These are phyloP conservation scores for Tribolium castaneum DNA, from an alignment of 1,140 invertebrate genomes.

Conservation along the genomic window DNA sequence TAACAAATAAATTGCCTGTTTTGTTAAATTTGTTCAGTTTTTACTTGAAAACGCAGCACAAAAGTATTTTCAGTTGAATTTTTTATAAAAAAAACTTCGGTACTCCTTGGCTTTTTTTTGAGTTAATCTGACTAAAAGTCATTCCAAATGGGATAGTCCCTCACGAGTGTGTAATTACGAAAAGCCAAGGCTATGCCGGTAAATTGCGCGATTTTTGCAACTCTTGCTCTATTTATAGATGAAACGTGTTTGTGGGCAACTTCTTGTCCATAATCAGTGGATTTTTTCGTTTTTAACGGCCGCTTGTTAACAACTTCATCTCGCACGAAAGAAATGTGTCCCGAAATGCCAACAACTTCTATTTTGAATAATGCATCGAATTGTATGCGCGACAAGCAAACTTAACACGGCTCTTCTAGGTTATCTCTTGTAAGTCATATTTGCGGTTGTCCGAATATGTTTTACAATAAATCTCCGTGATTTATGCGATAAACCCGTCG, in stretches of 20 bases:
- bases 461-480: constrained; percentile 1
- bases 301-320: neutral
- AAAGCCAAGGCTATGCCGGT: neutral
- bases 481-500: constrained; percentile 1
- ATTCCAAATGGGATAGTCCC: no score
- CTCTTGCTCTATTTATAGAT: constrained; percentile 5
- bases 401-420: neutral
- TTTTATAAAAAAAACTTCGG: no score
- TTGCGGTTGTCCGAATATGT: constrained; percentile 16
- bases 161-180: no score
- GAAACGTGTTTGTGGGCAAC: neutral
- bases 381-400: neutral
- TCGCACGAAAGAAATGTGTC: neutral
- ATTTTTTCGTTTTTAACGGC: no score
- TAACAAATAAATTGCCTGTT: no score
- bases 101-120: no score
- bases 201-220: neutral
- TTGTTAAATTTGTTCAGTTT: no score
- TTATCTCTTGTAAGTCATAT: constrained; percentile 10
- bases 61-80: no score
- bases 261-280: no score
- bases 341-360: neutral
- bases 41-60: no score
- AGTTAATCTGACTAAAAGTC: no score
- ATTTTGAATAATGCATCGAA: neutral